Evolutionary conservation across 2,888 invertebrate species (phyloP).

Genomic region (Mantis religiosa): DNA sequence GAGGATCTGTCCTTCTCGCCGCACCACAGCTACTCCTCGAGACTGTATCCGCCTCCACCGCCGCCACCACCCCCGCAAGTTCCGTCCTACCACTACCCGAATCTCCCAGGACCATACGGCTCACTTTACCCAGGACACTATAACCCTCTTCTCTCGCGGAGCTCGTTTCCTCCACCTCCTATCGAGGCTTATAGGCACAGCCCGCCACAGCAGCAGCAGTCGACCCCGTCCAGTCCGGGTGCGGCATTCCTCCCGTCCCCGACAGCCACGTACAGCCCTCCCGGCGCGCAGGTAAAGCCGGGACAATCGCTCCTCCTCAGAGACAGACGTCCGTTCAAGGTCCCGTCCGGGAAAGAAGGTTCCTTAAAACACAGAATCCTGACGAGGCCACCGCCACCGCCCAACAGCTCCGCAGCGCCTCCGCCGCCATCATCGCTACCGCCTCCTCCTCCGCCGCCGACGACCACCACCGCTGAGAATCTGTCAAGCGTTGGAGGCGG

Average conservation of each 20-base stretch:
- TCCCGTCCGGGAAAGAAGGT: slow-evolving; percentile 43
- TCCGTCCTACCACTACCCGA: slow-evolving; percentile 19
- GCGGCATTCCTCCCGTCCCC: slow-evolving; percentile 48
- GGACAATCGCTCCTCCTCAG: slow-evolving; percentile 28
- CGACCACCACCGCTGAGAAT: neutral
- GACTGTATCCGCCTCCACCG: slow-evolving; percentile 40
- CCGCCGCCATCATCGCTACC: slow-evolving; percentile 39
- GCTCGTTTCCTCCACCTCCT: slow-evolving; percentile 46
- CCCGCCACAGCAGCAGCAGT: slow-evolving; percentile 38
- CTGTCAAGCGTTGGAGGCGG: neutral
- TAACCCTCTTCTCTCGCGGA: slow-evolving; percentile 29
- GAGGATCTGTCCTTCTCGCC: slow-evolving; percentile 36
- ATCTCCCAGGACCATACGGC: slow-evolving; percentile 35
- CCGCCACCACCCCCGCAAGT: slow-evolving; percentile 7
- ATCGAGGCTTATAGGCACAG: slow-evolving; percentile 44
- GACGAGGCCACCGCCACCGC: slow-evolving; percentile 38
- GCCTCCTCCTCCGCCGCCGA: slow-evolving; percentile 39
- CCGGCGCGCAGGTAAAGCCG: slow-evolving; percentile 17
- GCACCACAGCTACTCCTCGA: slow-evolving; percentile 25
- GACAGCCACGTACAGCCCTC: slow-evolving; percentile 44
- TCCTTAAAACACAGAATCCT: slow-evolving; percentile 47
- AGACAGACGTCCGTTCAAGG: slow-evolving; percentile 33
- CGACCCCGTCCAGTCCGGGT: slow-evolving; percentile 39
- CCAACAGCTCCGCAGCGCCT: slow-evolving; percentile 35
- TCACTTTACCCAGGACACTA: slow-evolving; percentile 38